Evolutionary conservation across 1,140 invertebrate genomes (phyloP).

Genomic region (Spodoptera frugiperda): DNA sequence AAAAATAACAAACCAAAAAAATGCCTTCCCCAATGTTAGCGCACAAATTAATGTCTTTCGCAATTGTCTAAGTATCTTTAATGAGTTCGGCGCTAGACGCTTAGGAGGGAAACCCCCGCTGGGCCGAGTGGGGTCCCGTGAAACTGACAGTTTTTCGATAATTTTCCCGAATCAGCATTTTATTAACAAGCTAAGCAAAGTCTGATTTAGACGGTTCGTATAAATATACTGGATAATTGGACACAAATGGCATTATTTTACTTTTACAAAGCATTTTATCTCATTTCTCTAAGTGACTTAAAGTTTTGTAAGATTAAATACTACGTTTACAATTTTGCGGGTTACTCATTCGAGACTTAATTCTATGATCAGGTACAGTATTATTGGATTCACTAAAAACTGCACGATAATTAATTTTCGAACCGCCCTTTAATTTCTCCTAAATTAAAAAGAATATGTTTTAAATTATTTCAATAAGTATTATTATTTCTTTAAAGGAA

Average conservation of each 20-base stretch:
- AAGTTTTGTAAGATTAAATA: no score
- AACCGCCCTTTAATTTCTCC: no score
- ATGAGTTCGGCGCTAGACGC: slow-evolving; percentile 46
- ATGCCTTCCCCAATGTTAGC: slow-evolving; percentile 15
- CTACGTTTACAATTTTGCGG: no score
- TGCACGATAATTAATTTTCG: no score
- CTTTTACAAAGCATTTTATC: not conserved
- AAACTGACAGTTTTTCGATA: slow-evolving; percentile 54
- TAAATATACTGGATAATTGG: slow-evolving; percentile 35
- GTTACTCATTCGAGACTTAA: no score
- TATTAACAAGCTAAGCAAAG: slow-evolving; percentile 46
- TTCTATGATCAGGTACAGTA: no score
- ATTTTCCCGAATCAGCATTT: slow-evolving; percentile 48
- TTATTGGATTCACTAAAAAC: no score
- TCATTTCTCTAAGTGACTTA: not conserved
- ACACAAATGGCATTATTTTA: slow-evolving; percentile 12
- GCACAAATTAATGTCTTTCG: slow-evolving; percentile 50
- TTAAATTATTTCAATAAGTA: no score
- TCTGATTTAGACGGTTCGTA: slow-evolving; percentile 36
- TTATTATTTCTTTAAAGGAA: no score
- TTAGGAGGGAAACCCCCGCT: slow-evolving; percentile 45
- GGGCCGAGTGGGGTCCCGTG: slow-evolving; percentile 30
- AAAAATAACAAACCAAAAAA: slow-evolving; percentile 32
- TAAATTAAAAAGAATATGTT: no score
- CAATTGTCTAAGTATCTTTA: slow-evolving; percentile 49